These are phyloP conservation scores for Cephus cinctus DNA, from an alignment of 1,140 invertebrate genomes.

Conservation along the genomic window DNA sequence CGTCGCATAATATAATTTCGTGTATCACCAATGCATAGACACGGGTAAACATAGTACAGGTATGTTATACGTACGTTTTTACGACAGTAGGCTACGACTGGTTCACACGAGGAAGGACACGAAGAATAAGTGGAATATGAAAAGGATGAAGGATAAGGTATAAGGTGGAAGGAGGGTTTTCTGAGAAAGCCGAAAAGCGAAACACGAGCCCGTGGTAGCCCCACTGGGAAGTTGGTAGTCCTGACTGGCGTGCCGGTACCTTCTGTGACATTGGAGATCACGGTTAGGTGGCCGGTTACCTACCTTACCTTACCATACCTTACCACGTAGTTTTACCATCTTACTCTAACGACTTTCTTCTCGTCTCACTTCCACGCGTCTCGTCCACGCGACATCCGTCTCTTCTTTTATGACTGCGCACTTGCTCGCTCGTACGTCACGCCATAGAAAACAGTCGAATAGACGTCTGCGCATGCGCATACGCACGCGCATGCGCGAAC, in stretches of 20 bases:
- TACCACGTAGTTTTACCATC: background rate
- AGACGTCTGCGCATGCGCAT: too few species aligned
- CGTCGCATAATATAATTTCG: too few species aligned
- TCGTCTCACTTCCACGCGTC: background rate
- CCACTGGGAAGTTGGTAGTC: background rate
- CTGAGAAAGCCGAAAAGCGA: conserved; percentile 36
- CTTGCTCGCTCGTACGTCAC: background rate
- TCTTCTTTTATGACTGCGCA: background rate
- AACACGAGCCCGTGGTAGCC: conserved; percentile 24
- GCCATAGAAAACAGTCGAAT: too few species aligned
- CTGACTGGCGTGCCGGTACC: conserved; percentile 19
- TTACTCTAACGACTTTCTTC: conserved; percentile 8
- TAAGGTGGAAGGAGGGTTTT: conserved; percentile 9
- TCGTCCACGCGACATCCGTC: conserved; percentile 3
- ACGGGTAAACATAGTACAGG: too few species aligned
- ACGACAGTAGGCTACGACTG: too few species aligned
- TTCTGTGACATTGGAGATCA: conserved; percentile 37
- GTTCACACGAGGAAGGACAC: too few species aligned
- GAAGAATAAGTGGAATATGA: background rate
- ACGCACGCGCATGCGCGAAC: conserved; percentile 8
- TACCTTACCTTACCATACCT: background rate
- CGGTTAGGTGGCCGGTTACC: conserved; percentile 21
- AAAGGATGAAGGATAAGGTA: background rate
- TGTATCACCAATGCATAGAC: too few species aligned
- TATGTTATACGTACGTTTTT: too few species aligned